phyloP scores from a whole-genome alignment of 2,888 invertebrate genomes.

The Linyphia triangularis region DNA sequence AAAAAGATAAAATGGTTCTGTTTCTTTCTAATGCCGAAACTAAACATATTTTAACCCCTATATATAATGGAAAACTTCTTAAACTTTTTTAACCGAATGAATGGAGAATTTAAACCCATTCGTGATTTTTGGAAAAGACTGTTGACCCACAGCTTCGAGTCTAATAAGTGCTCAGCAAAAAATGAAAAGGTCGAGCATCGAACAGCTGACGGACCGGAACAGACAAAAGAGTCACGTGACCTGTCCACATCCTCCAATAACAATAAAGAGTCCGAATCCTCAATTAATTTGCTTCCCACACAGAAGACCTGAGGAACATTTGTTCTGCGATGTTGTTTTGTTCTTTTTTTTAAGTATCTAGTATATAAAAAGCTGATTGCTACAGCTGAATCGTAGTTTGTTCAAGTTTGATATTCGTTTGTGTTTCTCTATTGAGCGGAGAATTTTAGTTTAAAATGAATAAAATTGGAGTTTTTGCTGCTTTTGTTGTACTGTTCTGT shows the following conservation, averaged over 20 bases:
- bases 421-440: neutral
- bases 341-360: neutral
- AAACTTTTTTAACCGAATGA: too few species aligned
- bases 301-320: slow-evolving; percentile 26
- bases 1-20: too few species aligned
- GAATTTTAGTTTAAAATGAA: neutral
- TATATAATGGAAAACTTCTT: too few species aligned
- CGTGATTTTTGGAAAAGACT: slow-evolving; percentile 15
- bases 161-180: slow-evolving; percentile 35
- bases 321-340: slow-evolving; percentile 6
- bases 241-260: slow-evolving; percentile 50
- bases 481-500: slow-evolving; percentile 39
- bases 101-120: slow-evolving; percentile 24
- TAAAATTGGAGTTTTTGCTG: slow-evolving; percentile 29
- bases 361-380: slow-evolving; percentile 22
- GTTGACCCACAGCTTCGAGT: slow-evolving; percentile 56
- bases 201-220: slow-evolving; percentile 61
- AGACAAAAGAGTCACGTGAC: slow-evolving; percentile 49
- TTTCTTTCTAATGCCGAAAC: too few species aligned
- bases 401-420: neutral
- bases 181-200: slow-evolving; percentile 42
- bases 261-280: slow-evolving; percentile 16
- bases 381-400: neutral
- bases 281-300: slow-evolving; percentile 41
- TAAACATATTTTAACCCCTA: too few species aligned